Percentiles rank a stretch among this genome's conserved stretches.
phyloP scores from a whole-genome alignment of 1,140 invertebrate genomes.

The Chrysomallon squamiferum region DNA sequence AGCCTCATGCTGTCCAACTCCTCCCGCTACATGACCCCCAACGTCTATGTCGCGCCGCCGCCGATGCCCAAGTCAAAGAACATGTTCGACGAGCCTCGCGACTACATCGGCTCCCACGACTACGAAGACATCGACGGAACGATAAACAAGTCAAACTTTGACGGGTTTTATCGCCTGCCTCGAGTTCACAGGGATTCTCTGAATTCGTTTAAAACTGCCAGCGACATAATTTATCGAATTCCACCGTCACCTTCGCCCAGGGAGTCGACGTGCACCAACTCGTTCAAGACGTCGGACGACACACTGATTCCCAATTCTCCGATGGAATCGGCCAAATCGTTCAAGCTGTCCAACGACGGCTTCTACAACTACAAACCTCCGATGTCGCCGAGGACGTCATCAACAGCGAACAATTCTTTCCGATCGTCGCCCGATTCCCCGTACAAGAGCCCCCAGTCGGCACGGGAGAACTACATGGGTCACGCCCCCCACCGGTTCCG shows the following conservation, averaged over 20 bases:
- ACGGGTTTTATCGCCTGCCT: conserved; percentile 16
- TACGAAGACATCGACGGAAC: conserved; percentile 43
- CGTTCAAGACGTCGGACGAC: conserved; percentile 25
- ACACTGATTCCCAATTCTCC: conserved; percentile 30
- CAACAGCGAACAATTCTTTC: conserved; percentile 22
- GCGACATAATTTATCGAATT: conserved; percentile 23
- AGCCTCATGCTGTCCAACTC: conserved; percentile 22
- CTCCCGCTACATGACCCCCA: conserved; percentile 32
- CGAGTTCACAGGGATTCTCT: conserved; percentile 25
- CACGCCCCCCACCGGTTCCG: background rate
- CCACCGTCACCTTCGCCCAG: conserved; percentile 16
- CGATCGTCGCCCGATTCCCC: conserved; percentile 24
- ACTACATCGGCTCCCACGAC: conserved; percentile 40
- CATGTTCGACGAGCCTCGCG: conserved; percentile 22
- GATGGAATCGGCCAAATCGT: conserved; percentile 22
- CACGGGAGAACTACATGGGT: conserved; percentile 2
- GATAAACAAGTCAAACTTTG: conserved; percentile 15
- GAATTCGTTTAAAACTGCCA: conserved; percentile 25
- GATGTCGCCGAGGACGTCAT: conserved; percentile 18
- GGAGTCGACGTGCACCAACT: conserved; percentile 18
- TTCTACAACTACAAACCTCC: conserved; percentile 18
- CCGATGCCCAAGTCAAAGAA: conserved; percentile 22
- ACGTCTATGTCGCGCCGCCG: conserved; percentile 43
- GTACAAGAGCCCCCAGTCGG: conserved; percentile 22
- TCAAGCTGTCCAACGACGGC: conserved; percentile 18